Conservation (phyloP, 23 tunicate genomes). For the Trididemnum nubilum region DNA sequence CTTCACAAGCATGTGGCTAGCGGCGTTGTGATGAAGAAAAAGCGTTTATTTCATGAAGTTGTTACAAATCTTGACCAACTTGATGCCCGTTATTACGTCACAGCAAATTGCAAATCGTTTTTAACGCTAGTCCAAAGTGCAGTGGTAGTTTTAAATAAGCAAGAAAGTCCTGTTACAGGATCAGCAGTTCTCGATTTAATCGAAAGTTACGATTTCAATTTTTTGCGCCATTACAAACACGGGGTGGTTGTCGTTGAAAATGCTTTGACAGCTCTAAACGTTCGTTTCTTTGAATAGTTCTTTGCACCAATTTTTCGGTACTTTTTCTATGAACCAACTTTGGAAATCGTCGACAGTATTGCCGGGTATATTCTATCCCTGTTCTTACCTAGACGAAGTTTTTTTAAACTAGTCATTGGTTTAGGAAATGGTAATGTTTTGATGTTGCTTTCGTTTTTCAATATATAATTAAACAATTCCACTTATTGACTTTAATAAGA, state of each 20-base stretch:
- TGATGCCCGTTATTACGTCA: conserved; percentile 41
- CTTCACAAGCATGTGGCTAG: conserved; percentile 17
- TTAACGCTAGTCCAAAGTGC: not conserved
- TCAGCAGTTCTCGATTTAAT: not conserved
- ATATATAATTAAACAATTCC: too few species aligned
- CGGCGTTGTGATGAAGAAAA: conserved; percentile 37
- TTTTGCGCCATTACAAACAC: conserved; percentile 32
- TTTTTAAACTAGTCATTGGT: too few species aligned
- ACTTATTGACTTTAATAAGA: too few species aligned
- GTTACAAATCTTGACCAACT: conserved; percentile 42
- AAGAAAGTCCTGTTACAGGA: not conserved
- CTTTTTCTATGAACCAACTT: too few species aligned
- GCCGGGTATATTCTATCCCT: too few species aligned
- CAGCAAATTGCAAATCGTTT: conserved; percentile 1
- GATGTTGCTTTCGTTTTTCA: too few species aligned
- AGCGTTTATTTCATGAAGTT: conserved; percentile 27
- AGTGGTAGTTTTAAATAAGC: not conserved
- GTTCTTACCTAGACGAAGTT: too few species aligned
- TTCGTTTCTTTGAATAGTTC: too few species aligned
- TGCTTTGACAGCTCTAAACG: too few species aligned
- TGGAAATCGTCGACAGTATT: too few species aligned
- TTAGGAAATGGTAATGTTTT: too few species aligned
- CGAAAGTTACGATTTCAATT: conserved; percentile 22
- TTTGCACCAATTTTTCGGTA: too few species aligned
- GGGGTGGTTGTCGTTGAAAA: conserved; percentile 10